These are phyloP conservation scores for Glaucomys volans DNA, from an alignment of 2,113 vertebrate genomes.

Conservation along the genomic window DNA sequence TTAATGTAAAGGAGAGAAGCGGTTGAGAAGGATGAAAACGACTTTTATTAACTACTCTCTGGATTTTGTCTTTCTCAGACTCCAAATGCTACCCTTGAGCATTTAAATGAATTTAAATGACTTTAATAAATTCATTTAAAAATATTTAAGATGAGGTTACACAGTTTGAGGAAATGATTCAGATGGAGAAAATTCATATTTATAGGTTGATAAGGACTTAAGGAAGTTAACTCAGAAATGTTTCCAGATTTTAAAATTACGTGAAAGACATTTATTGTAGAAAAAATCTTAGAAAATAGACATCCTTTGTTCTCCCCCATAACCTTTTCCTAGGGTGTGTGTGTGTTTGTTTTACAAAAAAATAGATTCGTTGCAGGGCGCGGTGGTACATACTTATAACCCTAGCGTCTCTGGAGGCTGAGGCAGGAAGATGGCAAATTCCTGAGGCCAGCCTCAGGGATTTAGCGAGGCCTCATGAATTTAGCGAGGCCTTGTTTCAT, in stretches of 20 bases:
- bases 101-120: too few relatives aligned
- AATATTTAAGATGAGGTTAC: background rate
- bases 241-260: background rate
- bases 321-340: background rate
- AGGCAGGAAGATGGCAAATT: too few relatives aligned
- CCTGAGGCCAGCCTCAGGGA: too few relatives aligned
- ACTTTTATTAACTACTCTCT: background rate
- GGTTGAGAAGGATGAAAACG: background rate
- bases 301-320: background rate
- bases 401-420: too few relatives aligned
- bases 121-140: background rate
- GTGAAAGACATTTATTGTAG: background rate
- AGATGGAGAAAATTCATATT: background rate
- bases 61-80: background rate
- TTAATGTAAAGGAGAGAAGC: background rate
- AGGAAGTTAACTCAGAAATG: slow-evolving; percentile 31
- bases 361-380: background rate
- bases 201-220: background rate
- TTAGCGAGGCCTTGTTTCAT: background rate
- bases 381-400: too few relatives aligned
- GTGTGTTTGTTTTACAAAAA: background rate
- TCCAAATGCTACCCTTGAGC: background rate
- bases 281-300: slow-evolving; percentile 47
- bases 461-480: too few relatives aligned
- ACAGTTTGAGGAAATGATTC: background rate